Base-by-base conservation (phyloP, 2,888 invertebrate species). In the Drosophila diplacantha region DNA sequence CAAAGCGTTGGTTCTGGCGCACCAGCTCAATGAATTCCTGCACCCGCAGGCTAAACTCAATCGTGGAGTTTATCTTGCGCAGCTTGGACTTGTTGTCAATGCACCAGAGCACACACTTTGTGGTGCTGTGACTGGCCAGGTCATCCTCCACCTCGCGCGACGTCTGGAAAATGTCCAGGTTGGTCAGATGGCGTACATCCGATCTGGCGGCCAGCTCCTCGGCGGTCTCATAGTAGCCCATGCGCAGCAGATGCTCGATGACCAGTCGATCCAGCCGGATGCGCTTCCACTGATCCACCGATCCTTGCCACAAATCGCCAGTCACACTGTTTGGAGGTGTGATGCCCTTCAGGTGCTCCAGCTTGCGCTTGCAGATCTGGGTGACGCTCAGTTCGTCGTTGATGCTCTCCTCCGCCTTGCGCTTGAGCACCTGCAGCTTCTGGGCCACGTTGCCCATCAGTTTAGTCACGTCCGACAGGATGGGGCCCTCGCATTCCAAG, bases 11-110 rank as follows among this genome's bases (percentile, higher is more conserved):
- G 86, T 96, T 96, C 11, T 91, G 91, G 62, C 96, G 92, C n/a
- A 99, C 94, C 52, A 98, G 88, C 88, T 99, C 99, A 34, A 99
- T 94, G 87, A 98, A 98, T 88, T 98, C 98, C 90, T 98, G 89
- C 24, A 88, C 88, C 8, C 89, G 83, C 64, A 99, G 91, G 88
- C 96, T 96, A 86, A 98, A 96, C 89, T 99, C 99, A 91, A 99
- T 94, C 56, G 93, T 95, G 53, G 98, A 98, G 88, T 96, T 95
- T 71, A 98, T 92, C 89, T 98, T 98, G 57, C 97, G 91, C 69
- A 98, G 91, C 87, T 97, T 98, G 34, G 97, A 97, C 88, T 96
- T 94, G 90, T 98, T 98, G 87, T 98, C 98, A 84, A 96, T 94
- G 89, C 98, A 98, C 98, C 98, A 98, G 67, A 93, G 91, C 62